phyloP scores from a whole-genome alignment of 2,113 vertebrate genomes.

The Microcebus murinus region DNA sequence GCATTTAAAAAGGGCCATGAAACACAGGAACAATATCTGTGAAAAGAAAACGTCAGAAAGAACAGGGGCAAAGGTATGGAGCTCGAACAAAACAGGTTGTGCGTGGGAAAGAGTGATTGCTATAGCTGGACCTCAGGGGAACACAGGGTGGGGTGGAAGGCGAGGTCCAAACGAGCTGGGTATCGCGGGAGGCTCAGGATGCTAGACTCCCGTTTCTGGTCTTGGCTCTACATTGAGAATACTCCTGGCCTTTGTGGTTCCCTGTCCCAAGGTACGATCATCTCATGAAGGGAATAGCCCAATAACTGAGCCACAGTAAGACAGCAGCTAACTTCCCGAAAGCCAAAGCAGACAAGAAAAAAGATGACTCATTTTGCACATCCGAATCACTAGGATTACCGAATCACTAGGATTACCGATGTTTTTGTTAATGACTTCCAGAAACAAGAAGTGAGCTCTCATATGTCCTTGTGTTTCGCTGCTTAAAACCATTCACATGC shows the following conservation, averaged over 20 bases:
- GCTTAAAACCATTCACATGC: neutral
- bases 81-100: neutral
- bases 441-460: neutral
- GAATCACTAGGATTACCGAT: neutral
- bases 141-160: rapidly evolving
- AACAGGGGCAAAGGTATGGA: neutral
- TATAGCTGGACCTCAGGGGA: neutral
- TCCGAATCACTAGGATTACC: neutral
- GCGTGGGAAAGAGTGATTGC: rapidly evolving
- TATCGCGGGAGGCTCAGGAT: too few species aligned
- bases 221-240: neutral
- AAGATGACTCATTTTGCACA: neutral
- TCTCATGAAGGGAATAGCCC: neutral
- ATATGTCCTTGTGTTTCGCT: neutral
- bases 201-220: neutral
- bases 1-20: neutral
- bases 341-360: neutral
- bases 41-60: neutral
- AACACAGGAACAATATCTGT: neutral
- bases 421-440: neutral
- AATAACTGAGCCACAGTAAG: neutral
- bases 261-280: neutral
- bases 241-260: neutral
- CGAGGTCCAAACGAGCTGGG: rapidly evolving
- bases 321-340: neutral